Evolutionary conservation across 1,140 invertebrate species (phyloP).

Genomic region (Wasmannia auropunctata): DNA sequence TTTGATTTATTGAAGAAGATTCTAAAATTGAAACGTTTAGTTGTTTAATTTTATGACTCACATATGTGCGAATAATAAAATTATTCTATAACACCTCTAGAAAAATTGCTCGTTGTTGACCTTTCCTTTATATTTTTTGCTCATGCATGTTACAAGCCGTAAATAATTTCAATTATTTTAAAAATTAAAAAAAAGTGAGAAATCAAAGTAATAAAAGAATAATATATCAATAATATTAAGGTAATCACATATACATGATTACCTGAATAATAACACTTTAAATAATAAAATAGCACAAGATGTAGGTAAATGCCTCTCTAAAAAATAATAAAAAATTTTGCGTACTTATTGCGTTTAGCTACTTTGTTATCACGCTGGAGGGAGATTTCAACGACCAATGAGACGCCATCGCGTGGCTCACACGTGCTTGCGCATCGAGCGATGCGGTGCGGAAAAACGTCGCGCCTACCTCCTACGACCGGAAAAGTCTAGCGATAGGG

Average conservation of each 20-base stretch:
- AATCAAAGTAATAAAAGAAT: too few relatives aligned
- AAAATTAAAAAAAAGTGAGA: too few relatives aligned
- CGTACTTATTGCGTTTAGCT: background rate
- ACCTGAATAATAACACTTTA: background rate
- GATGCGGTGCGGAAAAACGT: conserved; percentile 49
- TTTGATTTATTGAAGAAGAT: too few relatives aligned
- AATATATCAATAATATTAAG: background rate
- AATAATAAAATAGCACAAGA: background rate
- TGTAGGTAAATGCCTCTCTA: background rate
- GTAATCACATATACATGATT: background rate
- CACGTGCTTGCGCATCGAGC: conserved; percentile 29
- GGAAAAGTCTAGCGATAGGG: conserved; percentile 19
- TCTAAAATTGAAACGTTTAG: too few relatives aligned
- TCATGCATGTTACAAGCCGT: too few relatives aligned
- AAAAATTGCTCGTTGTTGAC: too few relatives aligned
- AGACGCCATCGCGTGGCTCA: conserved; percentile 42
- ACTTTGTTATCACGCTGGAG: background rate
- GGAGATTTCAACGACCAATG: conserved; percentile 39
- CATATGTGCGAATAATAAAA: too few relatives aligned
- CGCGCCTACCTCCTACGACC: conserved; percentile 31
- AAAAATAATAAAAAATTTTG: background rate
- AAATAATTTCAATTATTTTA: too few relatives aligned
- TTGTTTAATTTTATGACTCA: too few relatives aligned
- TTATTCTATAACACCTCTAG: too few relatives aligned
- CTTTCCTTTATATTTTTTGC: too few relatives aligned